A percentile compares a stretch with the other conserved stretches of the same genome.
Conservation (phyloP, 1,140 invertebrate genomes). For the Pseudomyrmex dendroicus region DNA sequence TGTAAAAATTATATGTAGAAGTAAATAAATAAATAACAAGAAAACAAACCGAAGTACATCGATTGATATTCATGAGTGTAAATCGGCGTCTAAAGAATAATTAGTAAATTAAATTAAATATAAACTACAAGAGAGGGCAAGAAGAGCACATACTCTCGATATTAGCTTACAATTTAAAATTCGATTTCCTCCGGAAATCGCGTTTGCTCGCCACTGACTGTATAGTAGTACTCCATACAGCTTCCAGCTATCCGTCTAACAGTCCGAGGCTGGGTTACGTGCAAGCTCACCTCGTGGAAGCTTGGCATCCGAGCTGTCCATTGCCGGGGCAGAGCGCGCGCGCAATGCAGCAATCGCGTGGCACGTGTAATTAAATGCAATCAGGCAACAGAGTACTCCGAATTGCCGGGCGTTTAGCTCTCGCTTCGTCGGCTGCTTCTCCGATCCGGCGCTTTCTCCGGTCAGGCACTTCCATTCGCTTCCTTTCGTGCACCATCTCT, state of each 20-base stretch:
- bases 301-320: constrained; percentile 51
- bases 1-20: no score
- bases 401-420: constrained; percentile 81
- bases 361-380: constrained; percentile 83
- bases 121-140: not conserved
- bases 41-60: not conserved
- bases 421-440: constrained; percentile 66
- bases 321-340: constrained; percentile 64
- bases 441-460: constrained; percentile 49
- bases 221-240: constrained; percentile 20
- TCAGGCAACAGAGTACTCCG: constrained; percentile 81
- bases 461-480: constrained; percentile 48
- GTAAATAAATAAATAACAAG: no score
- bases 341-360: constrained; percentile 80
- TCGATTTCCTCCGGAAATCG: constrained; percentile 32
- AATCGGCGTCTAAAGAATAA: no score
- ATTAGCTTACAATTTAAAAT: constrained; percentile 29
- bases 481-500: constrained; percentile 46
- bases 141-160: not conserved
- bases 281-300: constrained; percentile 64
- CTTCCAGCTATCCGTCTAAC: constrained; percentile 49
- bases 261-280: constrained; percentile 48
- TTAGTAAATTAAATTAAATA: constrained; percentile 7
- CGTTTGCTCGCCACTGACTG: constrained; percentile 32
- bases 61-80: not conserved